Percentiles rank a stretch among this genome's conserved stretches.
These are phyloP conservation scores for Crypturellus tataupa DNA, from an alignment of 2,797 vertebrate genomes.

Conservation along the genomic window DNA sequence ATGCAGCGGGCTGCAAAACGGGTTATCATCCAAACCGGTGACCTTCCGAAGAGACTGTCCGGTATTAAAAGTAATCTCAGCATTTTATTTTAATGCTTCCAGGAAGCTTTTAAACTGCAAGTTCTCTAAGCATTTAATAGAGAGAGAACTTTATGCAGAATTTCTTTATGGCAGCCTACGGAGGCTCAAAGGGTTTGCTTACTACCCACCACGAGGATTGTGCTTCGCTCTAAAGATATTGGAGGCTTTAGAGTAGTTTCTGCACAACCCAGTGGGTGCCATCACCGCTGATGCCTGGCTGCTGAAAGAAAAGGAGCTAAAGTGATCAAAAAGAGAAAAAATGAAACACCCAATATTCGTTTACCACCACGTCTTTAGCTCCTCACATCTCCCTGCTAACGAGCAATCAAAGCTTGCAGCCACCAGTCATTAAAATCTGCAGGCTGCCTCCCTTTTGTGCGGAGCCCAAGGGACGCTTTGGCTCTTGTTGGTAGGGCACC, in stretches of 20 bases:
- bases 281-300: not conserved
- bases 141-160: not conserved
- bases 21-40: conserved; percentile 44
- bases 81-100: conserved; percentile 40
- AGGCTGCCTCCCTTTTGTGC: not conserved
- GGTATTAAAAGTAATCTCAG: conserved; percentile 16
- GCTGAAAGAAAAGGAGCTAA: not conserved
- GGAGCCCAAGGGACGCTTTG: not conserved
- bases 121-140: conserved; percentile 19
- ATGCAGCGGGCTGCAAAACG: conserved; percentile 31
- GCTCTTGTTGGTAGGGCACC: conserved; percentile 4
- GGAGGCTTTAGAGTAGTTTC: conserved; percentile 2
- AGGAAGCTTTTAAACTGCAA: conserved; percentile 51
- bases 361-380: not conserved
- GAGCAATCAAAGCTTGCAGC: not conserved
- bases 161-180: conserved; percentile 21
- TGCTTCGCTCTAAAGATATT: not conserved
- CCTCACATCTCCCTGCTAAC: not conserved
- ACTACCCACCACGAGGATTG: conserved; percentile 24
- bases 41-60: conserved; percentile 23
- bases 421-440: not conserved
- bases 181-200: not conserved
- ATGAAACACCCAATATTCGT: not conserved
- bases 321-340: not conserved
- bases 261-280: not conserved